Evolutionary conservation across 1,140 invertebrate species (phyloP), one percentile per base, ranked within the genome.

Genomic region (Arctopsyche grandis): DNA sequence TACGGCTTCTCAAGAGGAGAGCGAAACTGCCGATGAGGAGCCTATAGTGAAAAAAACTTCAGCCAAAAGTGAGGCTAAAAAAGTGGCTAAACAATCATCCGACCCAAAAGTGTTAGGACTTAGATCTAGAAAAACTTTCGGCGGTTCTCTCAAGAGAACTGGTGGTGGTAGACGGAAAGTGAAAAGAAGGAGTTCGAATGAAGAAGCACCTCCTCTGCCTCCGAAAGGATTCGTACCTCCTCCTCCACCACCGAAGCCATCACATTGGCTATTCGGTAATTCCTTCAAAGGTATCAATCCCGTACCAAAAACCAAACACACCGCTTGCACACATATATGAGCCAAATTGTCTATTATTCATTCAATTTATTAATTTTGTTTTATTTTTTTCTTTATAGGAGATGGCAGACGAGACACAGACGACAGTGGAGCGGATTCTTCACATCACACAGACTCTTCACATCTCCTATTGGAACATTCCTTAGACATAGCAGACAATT

Each of bases 211-310:
- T 24, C 86, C 87, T 12, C 19, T 79, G 14, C 80, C 80, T 9
- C 82, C 80, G 5, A 77, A 74, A 48, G 83, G 21, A 12, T 48
- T 70, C 46, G 5, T 71, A 14, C 29, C 66, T 16, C 77, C 84
- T 0, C 83, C 80, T 74, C 84, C 85, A 5, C 79, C 85, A 0
- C 76, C 80, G 22, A 88, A 87, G 63, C 86, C 85, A 43, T 86
- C 86, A 52, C 86, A 87, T 58, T 89, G 88, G 88, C 84, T 87
- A 60, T 89, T 89, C 82, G 87, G 87, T 75, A 83, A 81, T 63
- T 85, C 85, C 9, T 80, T 80, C 5, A 86, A 79, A 85, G 85
- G 85, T 85, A 77, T 84, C 83, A 83, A 70, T 38, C 26, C 21
- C 46, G 63, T 43, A 70, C 19, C 77, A 46, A 24, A 12, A 66